Evolutionary conservation across 2,888 invertebrate genomes (phyloP).

Genomic region (Stenolophus ochropezus): DNA sequence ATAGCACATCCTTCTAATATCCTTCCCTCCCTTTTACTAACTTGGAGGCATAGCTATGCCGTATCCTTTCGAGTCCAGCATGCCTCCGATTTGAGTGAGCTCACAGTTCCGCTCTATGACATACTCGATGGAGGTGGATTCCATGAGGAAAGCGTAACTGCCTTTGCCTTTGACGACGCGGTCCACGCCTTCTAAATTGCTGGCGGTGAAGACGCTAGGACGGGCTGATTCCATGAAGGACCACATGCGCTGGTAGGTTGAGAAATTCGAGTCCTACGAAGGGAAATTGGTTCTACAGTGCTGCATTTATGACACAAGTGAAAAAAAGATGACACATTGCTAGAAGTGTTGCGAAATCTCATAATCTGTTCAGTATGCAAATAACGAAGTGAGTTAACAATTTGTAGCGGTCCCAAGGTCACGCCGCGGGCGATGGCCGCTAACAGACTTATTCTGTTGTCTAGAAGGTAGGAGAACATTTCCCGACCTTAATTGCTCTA

Average conservation of each 20-base stretch:
- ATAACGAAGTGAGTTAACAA: no score
- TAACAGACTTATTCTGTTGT: no score
- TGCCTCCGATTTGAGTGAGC: slow-evolving; percentile 92
- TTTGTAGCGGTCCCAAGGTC: no score
- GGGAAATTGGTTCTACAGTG: not conserved
- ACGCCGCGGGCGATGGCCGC: no score
- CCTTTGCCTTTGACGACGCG: slow-evolving; percentile 89
- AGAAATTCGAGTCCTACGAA: slow-evolving; percentile 91
- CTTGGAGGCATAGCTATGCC: slow-evolving; percentile 96
- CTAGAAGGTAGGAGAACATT: no score
- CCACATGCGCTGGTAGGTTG: slow-evolving; percentile 97
- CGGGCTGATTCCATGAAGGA: slow-evolving; percentile 93
- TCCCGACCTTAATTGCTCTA: no score
- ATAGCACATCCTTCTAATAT: not conserved
- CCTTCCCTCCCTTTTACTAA: slow-evolving; percentile 73
- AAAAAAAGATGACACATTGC: no score
- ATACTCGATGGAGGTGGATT: slow-evolving; percentile 97
- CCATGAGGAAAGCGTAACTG: slow-evolving; percentile 97
- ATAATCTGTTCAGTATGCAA: no score
- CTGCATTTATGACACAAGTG: no score
- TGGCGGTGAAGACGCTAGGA: slow-evolving; percentile 90
- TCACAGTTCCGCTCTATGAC: slow-evolving; percentile 93
- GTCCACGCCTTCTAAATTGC: slow-evolving; percentile 93
- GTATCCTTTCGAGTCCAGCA: slow-evolving; percentile 95
- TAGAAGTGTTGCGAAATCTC: no score